phyloP scores from a whole-genome alignment of 2,797 vertebrate genomes.

The Sardinella longiceps region DNA sequence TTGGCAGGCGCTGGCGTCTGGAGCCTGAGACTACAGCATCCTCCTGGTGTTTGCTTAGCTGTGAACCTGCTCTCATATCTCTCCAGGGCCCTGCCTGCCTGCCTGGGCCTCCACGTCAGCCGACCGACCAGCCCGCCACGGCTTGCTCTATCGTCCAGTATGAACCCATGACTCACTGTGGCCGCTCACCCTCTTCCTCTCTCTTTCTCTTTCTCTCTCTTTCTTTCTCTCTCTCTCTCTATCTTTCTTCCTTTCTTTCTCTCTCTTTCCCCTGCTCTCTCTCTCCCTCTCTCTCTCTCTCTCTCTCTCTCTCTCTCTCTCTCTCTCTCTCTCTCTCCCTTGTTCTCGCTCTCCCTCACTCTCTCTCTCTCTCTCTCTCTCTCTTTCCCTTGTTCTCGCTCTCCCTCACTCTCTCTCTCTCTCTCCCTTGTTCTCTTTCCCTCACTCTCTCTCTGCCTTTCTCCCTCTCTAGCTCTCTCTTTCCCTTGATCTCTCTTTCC shows the following conservation, averaged over 20 bases:
- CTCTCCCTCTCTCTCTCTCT: too few species aligned
- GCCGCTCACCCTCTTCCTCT: not conserved
- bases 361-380: too few species aligned
- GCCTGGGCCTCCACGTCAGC: not conserved
- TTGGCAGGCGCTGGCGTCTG: not conserved
- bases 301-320: too few species aligned
- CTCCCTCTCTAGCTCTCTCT: too few species aligned
- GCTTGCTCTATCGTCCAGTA: not conserved
- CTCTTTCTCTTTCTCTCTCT: not conserved
- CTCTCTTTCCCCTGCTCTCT: too few species aligned
- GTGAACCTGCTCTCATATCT: constrained; percentile 17
- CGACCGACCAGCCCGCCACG: not conserved
- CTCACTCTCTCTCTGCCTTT: too few species aligned
- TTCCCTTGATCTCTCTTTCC: too few species aligned
- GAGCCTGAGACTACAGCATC: not conserved
- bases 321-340: too few species aligned
- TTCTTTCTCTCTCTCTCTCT: constrained; percentile 9
- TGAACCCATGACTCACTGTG: not conserved
- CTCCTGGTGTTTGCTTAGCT: constrained; percentile 20
- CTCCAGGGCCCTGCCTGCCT: constrained; percentile 4
- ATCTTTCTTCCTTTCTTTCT: not conserved
- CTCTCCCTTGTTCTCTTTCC: too few species aligned
- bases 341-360: too few species aligned
- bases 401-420: too few species aligned
- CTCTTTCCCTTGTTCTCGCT: too few species aligned